These are phyloP conservation scores for Rattus norvegicus DNA, from an alignment of 2,113 vertebrate genomes.

Conservation along the genomic window GRCr8 NC_086024.1:5856501-5857000, in stretches of 20 bases:
- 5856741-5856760: too few species aligned
- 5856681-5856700: too few species aligned
- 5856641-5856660: not conserved
- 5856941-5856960: not conserved
- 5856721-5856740: too few species aligned
- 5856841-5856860: not conserved
- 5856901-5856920: not conserved
- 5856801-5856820: not conserved
- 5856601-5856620: not conserved
- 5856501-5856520: not conserved
- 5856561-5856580: too few species aligned
- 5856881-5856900: not conserved
- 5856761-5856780: not conserved
- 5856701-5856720: too few species aligned
- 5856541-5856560: not conserved
- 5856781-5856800: not conserved
- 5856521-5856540: not conserved
- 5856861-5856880: not conserved
- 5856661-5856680: not conserved
- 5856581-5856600: not conserved
- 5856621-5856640: not conserved
- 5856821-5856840: not conserved
- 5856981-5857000: not conserved
- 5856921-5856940: not conserved
- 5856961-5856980: not conserved